Evolutionary conservation across 2,113 vertebrate genomes (phyloP).

Genomic region (Catharus minimus): DNA sequence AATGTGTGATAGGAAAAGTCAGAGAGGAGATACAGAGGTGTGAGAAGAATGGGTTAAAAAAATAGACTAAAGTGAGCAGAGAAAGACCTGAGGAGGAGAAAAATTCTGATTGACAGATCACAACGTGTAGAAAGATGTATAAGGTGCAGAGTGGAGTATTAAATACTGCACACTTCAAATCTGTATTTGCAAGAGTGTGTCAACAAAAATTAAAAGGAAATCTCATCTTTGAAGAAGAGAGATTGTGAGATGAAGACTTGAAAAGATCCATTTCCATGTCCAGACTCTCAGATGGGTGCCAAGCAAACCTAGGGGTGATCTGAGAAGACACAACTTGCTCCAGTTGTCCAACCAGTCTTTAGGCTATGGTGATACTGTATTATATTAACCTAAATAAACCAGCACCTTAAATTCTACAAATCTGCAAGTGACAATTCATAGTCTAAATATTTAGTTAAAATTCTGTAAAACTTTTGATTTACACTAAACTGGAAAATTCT

Average conservation of each 20-base stretch:
- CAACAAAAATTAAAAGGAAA: neutral
- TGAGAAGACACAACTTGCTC: accelerated
- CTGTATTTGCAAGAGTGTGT: neutral
- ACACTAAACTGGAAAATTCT: neutral
- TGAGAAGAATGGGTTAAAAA: neutral
- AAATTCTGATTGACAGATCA: neutral
- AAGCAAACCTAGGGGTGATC: neutral
- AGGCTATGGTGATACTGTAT: neutral
- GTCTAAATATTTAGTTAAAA: neutral
- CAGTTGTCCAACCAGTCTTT: neutral
- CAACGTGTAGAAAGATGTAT: neutral
- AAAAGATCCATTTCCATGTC: neutral
- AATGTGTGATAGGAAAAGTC: neutral
- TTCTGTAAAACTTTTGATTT: neutral
- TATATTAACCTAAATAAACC: neutral
- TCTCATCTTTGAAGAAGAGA: neutral
- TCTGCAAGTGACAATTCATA: neutral
- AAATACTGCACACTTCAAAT: neutral
- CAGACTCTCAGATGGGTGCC: neutral
- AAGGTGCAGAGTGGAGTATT: neutral
- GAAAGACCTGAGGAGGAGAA: neutral
- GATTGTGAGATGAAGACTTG: neutral
- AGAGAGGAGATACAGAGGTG: neutral
- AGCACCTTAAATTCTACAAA: neutral
- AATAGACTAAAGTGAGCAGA: neutral